Evolutionary conservation across 1,140 invertebrate genomes (phyloP).

Genomic region (Macrotrachela quadricornifera): DNA sequence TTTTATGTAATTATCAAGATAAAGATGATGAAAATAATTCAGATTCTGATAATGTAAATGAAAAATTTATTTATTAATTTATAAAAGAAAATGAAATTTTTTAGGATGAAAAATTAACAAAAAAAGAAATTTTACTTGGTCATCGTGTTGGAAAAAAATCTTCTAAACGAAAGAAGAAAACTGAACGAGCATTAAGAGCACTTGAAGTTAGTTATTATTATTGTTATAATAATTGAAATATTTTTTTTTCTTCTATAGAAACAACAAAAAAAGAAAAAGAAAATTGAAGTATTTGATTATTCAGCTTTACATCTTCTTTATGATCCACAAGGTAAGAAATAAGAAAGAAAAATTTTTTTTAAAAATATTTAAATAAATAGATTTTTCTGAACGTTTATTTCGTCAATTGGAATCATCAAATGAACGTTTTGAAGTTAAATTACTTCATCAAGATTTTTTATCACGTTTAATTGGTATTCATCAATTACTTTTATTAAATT

Average conservation of each 20-base stretch:
- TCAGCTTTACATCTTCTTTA: constrained; percentile 78
- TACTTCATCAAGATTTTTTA: constrained; percentile 78
- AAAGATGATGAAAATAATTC: constrained; percentile 38
- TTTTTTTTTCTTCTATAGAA: constrained; percentile 34
- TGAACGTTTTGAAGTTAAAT: constrained; percentile 82
- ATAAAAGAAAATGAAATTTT: not conserved
- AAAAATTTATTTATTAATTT: not conserved
- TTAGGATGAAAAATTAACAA: constrained; percentile 38
- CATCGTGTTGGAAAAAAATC: constrained; percentile 91
- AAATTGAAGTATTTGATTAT: constrained; percentile 57
- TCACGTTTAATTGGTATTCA: constrained; percentile 86
- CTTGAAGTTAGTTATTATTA: constrained; percentile 25
- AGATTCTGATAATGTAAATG: constrained; percentile 31
- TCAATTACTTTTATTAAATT: constrained; percentile 70
- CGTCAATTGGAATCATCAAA: constrained; percentile 46
- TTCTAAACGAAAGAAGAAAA: constrained; percentile 67
- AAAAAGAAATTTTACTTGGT: constrained; percentile 58
- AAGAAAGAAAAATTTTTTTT: no score
- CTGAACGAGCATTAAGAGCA: constrained; percentile 68
- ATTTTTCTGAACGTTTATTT: constrained; percentile 76
- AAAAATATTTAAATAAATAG: no score
- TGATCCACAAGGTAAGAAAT: constrained; percentile 50
- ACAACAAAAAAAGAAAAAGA: constrained; percentile 68
- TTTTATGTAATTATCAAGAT: constrained; percentile 59
- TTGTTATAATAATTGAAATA: no score